Percentiles rank a stretch among this genome's conserved stretches.
Conservation (phyloP, 2,888 invertebrate genomes). For the Drosophila mercatorum region DNA sequence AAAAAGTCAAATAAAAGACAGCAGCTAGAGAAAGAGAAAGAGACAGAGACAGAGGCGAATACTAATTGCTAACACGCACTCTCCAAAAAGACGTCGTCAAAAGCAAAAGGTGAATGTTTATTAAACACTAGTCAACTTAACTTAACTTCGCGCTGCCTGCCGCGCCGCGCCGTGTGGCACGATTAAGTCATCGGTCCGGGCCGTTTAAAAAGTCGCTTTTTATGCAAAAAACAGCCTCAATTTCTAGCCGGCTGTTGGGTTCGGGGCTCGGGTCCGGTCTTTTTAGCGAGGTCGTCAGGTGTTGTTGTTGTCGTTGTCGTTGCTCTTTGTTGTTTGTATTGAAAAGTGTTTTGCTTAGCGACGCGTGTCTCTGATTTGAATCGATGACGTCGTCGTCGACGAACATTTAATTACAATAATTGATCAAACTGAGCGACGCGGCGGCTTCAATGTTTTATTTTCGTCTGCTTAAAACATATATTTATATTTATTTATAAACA, state of each 20-base stretch:
- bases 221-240: constrained; percentile 59
- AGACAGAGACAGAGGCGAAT: constrained; percentile 50
- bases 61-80: constrained; percentile 70
- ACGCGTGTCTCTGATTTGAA: constrained; percentile 59
- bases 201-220: constrained; percentile 10
- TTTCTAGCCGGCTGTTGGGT: constrained; percentile 23
- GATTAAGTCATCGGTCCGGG: constrained; percentile 75
- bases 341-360: constrained; percentile 38
- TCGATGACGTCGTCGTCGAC: constrained; percentile 61
- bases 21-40: constrained; percentile 19
- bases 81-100: constrained; percentile 66
- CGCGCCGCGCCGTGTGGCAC: constrained; percentile 29
- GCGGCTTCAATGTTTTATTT: constrained; percentile 34
- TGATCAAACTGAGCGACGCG: constrained; percentile 53
- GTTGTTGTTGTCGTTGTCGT: constrained; percentile 17
- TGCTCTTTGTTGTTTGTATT: constrained; percentile 20
- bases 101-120: constrained; percentile 77
- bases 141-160: constrained; percentile 8
- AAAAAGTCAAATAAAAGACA: constrained; percentile 14
- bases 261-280: constrained; percentile 46
- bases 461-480: constrained; percentile 3
- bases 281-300: constrained; percentile 70
- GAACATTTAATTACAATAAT: constrained; percentile 56
- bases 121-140: constrained; percentile 34
- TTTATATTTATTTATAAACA: constrained; percentile 35